Conservation (phyloP, 2,797 vertebrate genomes). For the Sternarchorhynchus goeldii region DNA sequence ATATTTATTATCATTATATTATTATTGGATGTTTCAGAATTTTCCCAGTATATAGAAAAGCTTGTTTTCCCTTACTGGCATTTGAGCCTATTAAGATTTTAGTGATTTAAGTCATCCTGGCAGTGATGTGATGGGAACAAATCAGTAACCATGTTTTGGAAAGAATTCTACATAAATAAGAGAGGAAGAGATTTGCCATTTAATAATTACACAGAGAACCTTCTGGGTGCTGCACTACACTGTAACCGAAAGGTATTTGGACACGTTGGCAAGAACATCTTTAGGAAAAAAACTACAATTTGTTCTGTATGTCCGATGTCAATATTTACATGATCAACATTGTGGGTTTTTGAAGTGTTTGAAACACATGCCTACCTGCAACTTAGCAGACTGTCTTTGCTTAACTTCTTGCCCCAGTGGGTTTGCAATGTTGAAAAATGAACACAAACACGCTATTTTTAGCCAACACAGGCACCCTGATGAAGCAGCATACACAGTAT, state of each 20-base stretch:
- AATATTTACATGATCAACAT: neutral
- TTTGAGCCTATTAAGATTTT: constrained; percentile 16
- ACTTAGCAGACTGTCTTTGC: constrained; percentile 28
- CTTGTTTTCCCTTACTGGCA: neutral
- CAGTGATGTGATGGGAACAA: constrained; percentile 21
- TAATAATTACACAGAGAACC: constrained; percentile 29
- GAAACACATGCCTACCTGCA: neutral
- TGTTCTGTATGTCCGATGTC: neutral
- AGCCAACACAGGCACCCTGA: constrained; percentile 19
- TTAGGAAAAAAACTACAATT: neutral
- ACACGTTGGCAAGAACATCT: constrained; percentile 1
- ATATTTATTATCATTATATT: neutral
- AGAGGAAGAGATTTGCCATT: constrained; percentile 24
- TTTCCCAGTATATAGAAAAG: neutral
- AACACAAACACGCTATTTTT: constrained; percentile 47
- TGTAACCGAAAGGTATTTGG: neutral
- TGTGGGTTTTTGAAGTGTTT: neutral
- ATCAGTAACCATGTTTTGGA: constrained; percentile 15
- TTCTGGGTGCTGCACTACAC: constrained; percentile 24
- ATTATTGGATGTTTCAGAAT: neutral
- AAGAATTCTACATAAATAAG: constrained; percentile 35
- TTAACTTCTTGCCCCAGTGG: constrained; percentile 2
- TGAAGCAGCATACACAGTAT: neutral
- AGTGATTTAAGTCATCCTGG: constrained; percentile 21
- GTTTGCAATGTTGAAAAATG: constrained; percentile 48